Evolutionary conservation across 1,140 invertebrate genomes (phyloP).

Genomic region (Chrysoperla carnea): DNA sequence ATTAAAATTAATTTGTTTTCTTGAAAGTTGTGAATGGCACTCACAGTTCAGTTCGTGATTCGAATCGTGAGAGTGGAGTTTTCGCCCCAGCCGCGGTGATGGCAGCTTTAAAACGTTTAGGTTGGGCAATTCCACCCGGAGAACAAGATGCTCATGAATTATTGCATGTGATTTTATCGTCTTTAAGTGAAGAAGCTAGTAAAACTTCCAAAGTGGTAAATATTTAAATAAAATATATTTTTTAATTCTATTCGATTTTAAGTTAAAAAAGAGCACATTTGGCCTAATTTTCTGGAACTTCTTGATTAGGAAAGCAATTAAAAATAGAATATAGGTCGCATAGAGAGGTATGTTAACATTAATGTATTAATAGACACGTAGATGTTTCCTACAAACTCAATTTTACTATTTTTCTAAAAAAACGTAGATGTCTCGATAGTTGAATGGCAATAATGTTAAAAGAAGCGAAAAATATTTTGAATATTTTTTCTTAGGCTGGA

Average conservation of each 20-base stretch:
- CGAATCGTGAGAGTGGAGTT: conserved; percentile 11
- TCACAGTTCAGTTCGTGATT: conserved; percentile 40
- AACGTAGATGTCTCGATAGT: no score
- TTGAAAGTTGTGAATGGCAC: conserved; percentile 54
- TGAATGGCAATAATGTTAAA: no score
- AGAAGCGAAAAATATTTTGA: no score
- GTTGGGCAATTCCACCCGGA: conserved; percentile 73
- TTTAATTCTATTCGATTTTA: conserved; percentile 4
- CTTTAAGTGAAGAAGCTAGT: conserved; percentile 65
- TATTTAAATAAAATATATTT: conserved; percentile 10
- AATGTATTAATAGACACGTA: no score
- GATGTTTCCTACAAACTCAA: no score
- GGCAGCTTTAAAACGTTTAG: conserved; percentile 46
- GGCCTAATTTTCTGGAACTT: no score
- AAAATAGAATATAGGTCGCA: no score
- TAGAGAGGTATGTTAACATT: no score
- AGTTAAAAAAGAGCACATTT: neutral
- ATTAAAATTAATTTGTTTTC: conserved; percentile 1
- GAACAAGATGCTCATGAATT: conserved; percentile 90
- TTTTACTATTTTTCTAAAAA: no score
- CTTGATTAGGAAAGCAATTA: no score
- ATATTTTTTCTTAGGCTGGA: no score
- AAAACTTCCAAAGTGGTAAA: conserved; percentile 34
- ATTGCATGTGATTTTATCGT: conserved; percentile 69
- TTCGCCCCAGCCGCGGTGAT: conserved; percentile 56